Base-by-base conservation (phyloP, 2,113 vertebrate species). In the Axis porcinus region DNA sequence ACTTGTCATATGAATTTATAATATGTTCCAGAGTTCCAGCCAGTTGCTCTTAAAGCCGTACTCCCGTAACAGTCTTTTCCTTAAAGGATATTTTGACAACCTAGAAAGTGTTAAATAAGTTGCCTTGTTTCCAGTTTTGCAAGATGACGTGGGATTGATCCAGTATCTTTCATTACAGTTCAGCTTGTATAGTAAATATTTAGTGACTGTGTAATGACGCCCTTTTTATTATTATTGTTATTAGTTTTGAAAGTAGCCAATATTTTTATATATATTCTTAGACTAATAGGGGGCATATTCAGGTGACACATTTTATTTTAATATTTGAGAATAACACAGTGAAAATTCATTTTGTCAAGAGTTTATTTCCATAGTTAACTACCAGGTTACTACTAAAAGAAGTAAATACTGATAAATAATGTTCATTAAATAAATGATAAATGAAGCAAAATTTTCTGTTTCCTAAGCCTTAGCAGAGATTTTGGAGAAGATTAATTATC, bases 261-360 rank as follows among this genome's bases (percentile, higher is more conserved):
- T 94, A 28, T 86, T 91, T 95, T 67, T 95, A 50, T 90, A 47
- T 9, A 55, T 85, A 36, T 28, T 92, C 15, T 92, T 88, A 74
- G 28, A 79, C 28, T 92, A 97, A 92, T 88, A 82, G 55, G 50
- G 60, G 47, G 14, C 50, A 87, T 93, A 83, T 23, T 92, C 94
- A 81, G 40, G 30, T 93, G 40, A 81, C 57, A 90, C 30, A 76
- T 88, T 64, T 23, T 82, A 60, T 79, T 86, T 82, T 85, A 78
- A 91, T 88, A 98, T 95, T 97, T 95, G 81, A 87, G 50, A 94
- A 10, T 86, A 85, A 90, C 25, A n/a, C 86, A 86, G 33, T 93
- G 78, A 96, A 84, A 95, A 45, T 93, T 13, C 85, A 25, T 86
- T 90, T 95, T 91, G 33, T 91, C 55, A 47, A 96, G 62, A 96